A percentile compares a stretch with the other conserved stretches of the same genome.
These are phyloP conservation scores for Hapalemur alaotrensis DNA, from an alignment of 2,797 vertebrate genomes.

Conservation along the genomic window DNA sequence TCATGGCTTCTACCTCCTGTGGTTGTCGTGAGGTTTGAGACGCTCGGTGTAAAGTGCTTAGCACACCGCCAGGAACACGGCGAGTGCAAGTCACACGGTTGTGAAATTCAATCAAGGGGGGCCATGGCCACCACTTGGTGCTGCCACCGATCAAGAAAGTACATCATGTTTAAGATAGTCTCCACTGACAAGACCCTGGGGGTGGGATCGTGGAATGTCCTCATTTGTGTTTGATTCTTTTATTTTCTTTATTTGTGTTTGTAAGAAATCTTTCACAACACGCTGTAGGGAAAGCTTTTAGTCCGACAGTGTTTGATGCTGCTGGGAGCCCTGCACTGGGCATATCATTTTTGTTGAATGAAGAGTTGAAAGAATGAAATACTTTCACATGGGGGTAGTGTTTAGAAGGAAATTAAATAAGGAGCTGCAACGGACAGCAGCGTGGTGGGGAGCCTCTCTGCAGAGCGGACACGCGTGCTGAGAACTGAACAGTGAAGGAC, in stretches of 20 bases:
- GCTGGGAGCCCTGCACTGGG: neutral
- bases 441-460: neutral
- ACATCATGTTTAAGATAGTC: neutral
- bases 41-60: neutral
- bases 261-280: neutral
- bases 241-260: neutral
- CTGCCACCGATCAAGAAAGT: neutral
- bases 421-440: neutral
- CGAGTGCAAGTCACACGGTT: fast-evolving
- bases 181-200: fast-evolving
- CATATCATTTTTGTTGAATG: neutral
- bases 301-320: neutral
- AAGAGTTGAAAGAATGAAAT: neutral
- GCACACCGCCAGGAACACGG: neutral
- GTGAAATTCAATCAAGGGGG: neutral
- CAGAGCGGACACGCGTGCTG: neutral
- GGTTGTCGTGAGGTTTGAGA: neutral
- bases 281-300: neutral
- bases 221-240: neutral
- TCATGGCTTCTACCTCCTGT: neutral
- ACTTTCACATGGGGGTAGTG: neutral
- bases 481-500: neutral
- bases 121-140: neutral
- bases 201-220: neutral
- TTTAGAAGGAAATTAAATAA: neutral